Evolutionary conservation across 1,140 invertebrate genomes (phyloP).

Genomic region (Scaptomyza hsui): DNA sequence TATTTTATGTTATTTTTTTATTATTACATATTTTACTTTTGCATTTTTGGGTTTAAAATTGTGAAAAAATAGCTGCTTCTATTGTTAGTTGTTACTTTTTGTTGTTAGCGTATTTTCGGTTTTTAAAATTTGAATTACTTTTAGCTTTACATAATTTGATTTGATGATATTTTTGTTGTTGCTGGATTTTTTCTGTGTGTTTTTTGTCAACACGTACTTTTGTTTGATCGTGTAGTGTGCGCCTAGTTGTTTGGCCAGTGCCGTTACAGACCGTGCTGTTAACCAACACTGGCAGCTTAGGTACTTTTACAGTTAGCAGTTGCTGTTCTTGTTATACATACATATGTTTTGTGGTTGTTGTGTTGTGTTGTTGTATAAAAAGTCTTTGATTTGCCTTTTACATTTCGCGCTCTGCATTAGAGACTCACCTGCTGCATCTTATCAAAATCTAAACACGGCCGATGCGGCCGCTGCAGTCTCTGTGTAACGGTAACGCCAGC

Average conservation of each 20-base stretch:
- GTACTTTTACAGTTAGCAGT: slow-evolving; percentile 36
- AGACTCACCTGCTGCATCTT: slow-evolving; percentile 92
- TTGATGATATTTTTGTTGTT: slow-evolving; percentile 61
- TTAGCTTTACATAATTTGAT: slow-evolving; percentile 68
- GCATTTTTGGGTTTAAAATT: slow-evolving; percentile 69
- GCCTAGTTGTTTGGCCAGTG: slow-evolving; percentile 47
- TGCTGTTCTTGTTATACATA: slow-evolving; percentile 38
- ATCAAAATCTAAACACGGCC: slow-evolving; percentile 97
- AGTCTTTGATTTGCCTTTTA: slow-evolving; percentile 81
- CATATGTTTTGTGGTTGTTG: slow-evolving; percentile 35
- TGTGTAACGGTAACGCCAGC: slow-evolving; percentile 80
- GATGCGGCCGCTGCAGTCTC: slow-evolving; percentile 88
- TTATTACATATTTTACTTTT: slow-evolving; percentile 33
- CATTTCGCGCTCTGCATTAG: slow-evolving; percentile 75
- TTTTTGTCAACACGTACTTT: slow-evolving; percentile 2
- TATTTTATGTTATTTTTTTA: slow-evolving; percentile 17
- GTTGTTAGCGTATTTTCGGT: slow-evolving; percentile 53
- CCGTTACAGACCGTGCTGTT: slow-evolving; percentile 11
- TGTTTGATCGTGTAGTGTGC: slow-evolving; percentile 41
- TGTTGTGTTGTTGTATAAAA: slow-evolving; percentile 78
- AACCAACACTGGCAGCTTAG: slow-evolving; percentile 29
- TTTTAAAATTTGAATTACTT: slow-evolving; percentile 72
- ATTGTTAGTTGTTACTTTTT: slow-evolving; percentile 65
- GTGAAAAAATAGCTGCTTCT: slow-evolving; percentile 83
- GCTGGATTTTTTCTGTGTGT: slow-evolving; percentile 2